Base-by-base conservation (phyloP, 2,888 invertebrate genomes). In the Ganaspis brasiliensis region DNA sequence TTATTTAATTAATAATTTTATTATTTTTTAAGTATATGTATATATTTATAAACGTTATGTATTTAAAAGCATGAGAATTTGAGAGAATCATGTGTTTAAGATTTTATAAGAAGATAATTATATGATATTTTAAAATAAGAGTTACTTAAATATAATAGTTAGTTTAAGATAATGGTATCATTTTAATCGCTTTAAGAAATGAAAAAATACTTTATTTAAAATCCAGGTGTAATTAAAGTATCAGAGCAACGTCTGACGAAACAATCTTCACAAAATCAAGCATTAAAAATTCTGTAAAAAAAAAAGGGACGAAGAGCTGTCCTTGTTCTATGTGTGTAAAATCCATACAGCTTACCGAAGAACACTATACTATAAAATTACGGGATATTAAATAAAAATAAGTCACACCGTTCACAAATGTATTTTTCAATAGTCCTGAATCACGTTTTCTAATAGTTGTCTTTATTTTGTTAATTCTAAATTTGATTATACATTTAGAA, bases 371-470 rank as follows among this genome's bases (percentile, higher is more conserved):
- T 89, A 90, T 89, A 88, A 90, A 90, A 88, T 90, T 91, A 91
- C 90, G 90, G 90, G 88, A 91, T 90, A 91, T 88, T 89, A 89
- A 91, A 91, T 91, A 91, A 91, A 91, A 90, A 87, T 91, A 91
- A 91, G 89, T 88, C 88, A 91, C 89, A 90, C 87, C 89, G 91
- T 91, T 91, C 78, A 80, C 59, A 78, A 79, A 78, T 76, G 19
- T 59, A 59, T 61, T 45, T 57, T 56, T 61, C 4, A 12, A 16
- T 71, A 71, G 21, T 24, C 55, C 55, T 12, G 9, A 56, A 55
- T 31, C 31, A 31, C 31, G 31, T 76, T 74, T 77, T 67, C 56
- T 59, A 73, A 73, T n/a, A n/a, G n/a, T n/a, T n/a, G n/a, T n/a
- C n/a, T n/a, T n/a, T n/a, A n/a, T n/a, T n/a, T n/a, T n/a, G n/a